Conservation (phyloP, 2,888 invertebrate genomes). For the Steinernema scapterisci region DNA sequence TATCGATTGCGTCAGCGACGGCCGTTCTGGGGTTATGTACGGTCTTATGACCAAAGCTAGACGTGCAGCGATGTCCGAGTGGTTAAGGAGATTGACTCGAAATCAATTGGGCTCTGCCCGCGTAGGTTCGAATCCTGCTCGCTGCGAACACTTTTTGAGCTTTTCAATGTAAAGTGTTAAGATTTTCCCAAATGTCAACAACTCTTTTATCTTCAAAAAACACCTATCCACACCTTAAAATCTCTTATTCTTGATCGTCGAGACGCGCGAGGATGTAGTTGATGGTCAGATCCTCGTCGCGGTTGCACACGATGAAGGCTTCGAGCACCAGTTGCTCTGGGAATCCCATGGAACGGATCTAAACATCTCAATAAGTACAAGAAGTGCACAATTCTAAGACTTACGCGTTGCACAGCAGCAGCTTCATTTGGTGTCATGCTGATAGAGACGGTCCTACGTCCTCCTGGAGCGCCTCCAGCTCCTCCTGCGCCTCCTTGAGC, state of each 20-base stretch:
- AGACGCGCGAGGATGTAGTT: slow-evolving; percentile 78
- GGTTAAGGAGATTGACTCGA: slow-evolving; percentile 44
- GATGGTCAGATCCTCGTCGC: slow-evolving; percentile 95
- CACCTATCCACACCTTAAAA: too few relatives aligned
- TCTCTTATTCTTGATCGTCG: slow-evolving; percentile 41
- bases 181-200: too few relatives aligned
- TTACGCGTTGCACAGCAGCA: slow-evolving; percentile 89
- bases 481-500: background rate
- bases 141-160: background rate
- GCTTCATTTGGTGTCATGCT: slow-evolving; percentile 84
- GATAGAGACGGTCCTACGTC: background rate
- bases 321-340: slow-evolving; percentile 94
- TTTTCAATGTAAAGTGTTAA: too few relatives aligned
- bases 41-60: background rate
- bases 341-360: slow-evolving; percentile 93
- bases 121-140: slow-evolving; percentile 43
- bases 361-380: slow-evolving; percentile 40
- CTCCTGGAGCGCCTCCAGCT: background rate
- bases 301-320: slow-evolving; percentile 98
- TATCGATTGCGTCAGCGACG: background rate
- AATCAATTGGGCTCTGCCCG: slow-evolving; percentile 45
- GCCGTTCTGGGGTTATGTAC: background rate
- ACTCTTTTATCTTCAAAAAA: too few relatives aligned
- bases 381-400: slow-evolving; percentile 41
- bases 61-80: slow-evolving; percentile 36